Evolutionary conservation across 2,797 vertebrate species (phyloP).

Genomic region (Platalea minor): DNA sequence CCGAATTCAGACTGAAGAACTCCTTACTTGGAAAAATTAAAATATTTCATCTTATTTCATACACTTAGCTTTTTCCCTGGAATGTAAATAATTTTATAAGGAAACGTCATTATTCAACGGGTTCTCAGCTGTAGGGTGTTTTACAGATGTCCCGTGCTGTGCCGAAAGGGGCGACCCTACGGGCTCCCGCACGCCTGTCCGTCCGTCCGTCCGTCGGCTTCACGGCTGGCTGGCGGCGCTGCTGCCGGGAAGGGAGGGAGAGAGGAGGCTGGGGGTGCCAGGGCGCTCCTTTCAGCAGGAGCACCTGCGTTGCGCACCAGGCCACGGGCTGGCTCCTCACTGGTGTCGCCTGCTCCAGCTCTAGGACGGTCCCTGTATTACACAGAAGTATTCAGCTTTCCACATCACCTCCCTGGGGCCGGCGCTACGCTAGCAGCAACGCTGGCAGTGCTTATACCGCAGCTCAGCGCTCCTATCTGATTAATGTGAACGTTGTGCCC

Average conservation of each 20-base stretch:
- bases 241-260: not conserved
- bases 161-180: not conserved
- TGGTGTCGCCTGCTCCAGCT: not conserved
- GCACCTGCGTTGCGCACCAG: not conserved
- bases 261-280: not conserved
- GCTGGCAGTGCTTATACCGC: not conserved
- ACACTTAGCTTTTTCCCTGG: not conserved
- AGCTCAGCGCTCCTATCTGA: not conserved
- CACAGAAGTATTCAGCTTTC: not conserved
- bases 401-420: not conserved
- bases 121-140: not conserved
- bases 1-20: not conserved
- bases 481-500: not conserved
- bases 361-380: too few relatives aligned
- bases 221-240: accelerated
- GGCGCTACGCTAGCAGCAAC: accelerated
- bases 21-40: not conserved
- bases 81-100: not conserved
- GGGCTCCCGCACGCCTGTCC: not conserved
- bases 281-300: not conserved
- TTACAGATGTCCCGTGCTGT: not conserved
- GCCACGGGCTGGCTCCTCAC: accelerated
- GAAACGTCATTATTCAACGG: not conserved
- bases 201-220: too few relatives aligned
- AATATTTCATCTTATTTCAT: not conserved